Evolutionary conservation across 2,113 vertebrate species (phyloP).

Genomic region (human): DNA sequence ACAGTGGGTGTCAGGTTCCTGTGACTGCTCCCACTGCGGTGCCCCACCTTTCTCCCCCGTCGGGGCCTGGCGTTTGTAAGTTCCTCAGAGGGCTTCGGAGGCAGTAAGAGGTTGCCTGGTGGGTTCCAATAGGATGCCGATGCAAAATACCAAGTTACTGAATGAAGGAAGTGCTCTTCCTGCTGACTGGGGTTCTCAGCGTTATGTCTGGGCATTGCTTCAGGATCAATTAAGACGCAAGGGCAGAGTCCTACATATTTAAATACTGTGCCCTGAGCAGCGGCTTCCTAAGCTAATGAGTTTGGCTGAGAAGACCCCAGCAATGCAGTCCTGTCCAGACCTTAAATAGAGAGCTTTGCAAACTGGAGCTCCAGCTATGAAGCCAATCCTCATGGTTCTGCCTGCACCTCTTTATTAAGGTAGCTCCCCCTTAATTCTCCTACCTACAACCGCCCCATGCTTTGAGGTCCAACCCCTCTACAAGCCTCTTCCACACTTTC

Average conservation of each 20-base stretch:
- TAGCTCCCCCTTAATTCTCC: background rate
- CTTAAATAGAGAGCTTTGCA: too few relatives aligned
- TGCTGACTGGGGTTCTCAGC: background rate
- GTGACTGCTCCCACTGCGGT: background rate
- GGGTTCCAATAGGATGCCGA: background rate
- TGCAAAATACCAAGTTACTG: background rate
- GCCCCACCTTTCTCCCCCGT: background rate
- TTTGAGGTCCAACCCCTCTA: accelerated
- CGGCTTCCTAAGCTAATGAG: background rate
- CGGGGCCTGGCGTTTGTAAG: background rate
- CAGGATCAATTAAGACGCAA: background rate
- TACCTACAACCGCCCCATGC: background rate
- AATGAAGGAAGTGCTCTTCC: background rate
- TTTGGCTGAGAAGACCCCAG: background rate
- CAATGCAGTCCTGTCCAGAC: background rate
- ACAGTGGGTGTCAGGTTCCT: background rate
- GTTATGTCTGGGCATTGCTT: background rate
- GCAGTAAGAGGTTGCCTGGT: background rate
- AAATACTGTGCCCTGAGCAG: background rate
- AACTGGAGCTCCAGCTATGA: background rate
- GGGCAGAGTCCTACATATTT: background rate
- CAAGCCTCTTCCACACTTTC: background rate
- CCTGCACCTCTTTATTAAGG: background rate
- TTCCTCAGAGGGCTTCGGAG: background rate
- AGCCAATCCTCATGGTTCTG: too few relatives aligned